Evolutionary conservation across 2,113 vertebrate species (phyloP).

Genomic region (Camarhynchus parvulus): DNA sequence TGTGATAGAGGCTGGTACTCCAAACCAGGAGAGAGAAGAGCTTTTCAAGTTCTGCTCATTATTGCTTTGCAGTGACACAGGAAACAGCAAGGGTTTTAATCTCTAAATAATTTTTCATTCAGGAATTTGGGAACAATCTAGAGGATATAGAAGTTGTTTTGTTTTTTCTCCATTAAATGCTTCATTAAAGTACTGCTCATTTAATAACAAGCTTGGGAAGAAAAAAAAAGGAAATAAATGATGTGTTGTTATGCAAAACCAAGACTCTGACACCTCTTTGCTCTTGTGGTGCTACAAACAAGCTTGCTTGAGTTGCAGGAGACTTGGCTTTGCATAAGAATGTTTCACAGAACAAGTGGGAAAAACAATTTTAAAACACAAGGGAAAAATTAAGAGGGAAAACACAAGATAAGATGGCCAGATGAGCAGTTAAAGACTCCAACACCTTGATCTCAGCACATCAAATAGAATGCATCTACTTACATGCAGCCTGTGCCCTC

Average conservation of each 20-base stretch:
- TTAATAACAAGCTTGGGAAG: neutral
- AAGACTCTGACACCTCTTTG: neutral
- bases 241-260: neutral
- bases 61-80: constrained; percentile 9
- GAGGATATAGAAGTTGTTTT: neutral
- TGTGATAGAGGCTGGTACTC: neutral
- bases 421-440: neutral
- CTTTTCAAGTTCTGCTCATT: constrained; percentile 44
- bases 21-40: neutral
- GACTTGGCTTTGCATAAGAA: constrained; percentile 15
- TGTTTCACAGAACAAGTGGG: neutral
- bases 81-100: constrained; percentile 1
- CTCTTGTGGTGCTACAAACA: neutral
- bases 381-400: constrained; percentile 11
- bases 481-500: neutral
- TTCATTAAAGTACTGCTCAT: neutral
- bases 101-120: neutral
- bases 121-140: neutral
- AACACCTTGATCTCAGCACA: neutral
- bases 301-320: neutral
- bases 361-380: neutral
- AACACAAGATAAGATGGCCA: neutral
- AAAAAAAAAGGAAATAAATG: neutral
- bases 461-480: constrained; percentile 40
- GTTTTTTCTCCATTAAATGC: neutral